A percentile compares a stretch with the other conserved stretches of the same genome.
phyloP scores from a whole-genome alignment of 2,797 vertebrate species.

The Sphenodon punctatus region DNA sequence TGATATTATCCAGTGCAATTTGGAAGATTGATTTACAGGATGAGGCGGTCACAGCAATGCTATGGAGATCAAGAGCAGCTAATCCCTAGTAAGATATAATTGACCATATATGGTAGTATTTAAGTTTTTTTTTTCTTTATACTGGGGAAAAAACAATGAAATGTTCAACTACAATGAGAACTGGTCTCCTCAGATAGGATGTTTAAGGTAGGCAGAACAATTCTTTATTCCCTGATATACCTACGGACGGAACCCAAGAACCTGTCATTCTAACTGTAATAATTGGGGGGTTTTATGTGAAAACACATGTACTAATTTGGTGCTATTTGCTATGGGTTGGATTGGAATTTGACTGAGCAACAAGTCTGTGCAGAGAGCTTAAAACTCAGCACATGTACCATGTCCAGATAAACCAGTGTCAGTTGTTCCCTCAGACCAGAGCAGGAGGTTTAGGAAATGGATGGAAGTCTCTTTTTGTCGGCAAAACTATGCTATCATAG shows the following conservation, averaged over 20 bases:
- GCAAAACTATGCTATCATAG: too few relatives aligned
- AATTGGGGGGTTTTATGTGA: not conserved
- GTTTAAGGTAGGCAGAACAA: not conserved
- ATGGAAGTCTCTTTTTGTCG: too few relatives aligned
- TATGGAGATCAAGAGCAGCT: not conserved
- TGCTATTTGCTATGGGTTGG: not conserved
- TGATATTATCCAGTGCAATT: not conserved
- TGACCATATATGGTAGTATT: not conserved
- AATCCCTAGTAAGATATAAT: not conserved
- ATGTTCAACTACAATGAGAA: not conserved
- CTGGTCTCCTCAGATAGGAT: not conserved
- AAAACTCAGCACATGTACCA: not conserved
- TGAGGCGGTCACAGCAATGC: constrained; percentile 9
- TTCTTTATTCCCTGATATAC: not conserved
- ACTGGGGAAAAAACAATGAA: not conserved
- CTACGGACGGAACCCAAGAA: not conserved
- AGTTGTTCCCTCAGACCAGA: not conserved
- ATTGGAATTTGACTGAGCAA: not conserved
- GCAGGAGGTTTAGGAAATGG: too few relatives aligned
- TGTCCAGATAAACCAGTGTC: not conserved
- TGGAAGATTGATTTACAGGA: constrained; percentile 7
- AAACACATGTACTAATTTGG: not conserved
- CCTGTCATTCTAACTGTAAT: not conserved
- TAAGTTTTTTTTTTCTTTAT: constrained; percentile 1
- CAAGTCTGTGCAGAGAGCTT: not conserved